Conservation (phyloP, 2,797 vertebrate genomes). For the Sylvia borin region DNA sequence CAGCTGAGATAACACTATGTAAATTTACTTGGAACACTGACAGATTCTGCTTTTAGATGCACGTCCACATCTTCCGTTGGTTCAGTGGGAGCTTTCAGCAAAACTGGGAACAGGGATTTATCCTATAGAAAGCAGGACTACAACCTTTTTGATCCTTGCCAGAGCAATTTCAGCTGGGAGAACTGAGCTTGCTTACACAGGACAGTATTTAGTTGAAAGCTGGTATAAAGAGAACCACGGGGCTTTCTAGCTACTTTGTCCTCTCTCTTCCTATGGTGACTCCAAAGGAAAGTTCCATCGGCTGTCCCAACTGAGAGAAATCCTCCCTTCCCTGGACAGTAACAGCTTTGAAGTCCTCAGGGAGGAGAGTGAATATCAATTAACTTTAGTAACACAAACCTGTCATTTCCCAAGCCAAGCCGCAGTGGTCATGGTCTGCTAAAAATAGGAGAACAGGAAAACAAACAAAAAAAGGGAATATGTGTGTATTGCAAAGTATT, state of each 20-base stretch:
- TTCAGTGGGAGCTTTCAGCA: not conserved
- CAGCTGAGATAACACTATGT: constrained; percentile 67
- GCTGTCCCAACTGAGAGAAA: not conserved
- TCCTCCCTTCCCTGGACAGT: not conserved
- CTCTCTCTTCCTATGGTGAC: not conserved
- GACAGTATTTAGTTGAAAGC: not conserved
- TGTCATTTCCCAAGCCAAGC: not conserved
- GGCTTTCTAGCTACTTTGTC: not conserved
- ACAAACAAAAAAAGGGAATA: not conserved
- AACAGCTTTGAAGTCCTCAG: not conserved
- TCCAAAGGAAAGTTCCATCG: not conserved
- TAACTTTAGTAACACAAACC: not conserved
- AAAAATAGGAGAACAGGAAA: not conserved
- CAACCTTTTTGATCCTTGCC: not conserved
- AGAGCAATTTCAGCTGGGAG: not conserved
- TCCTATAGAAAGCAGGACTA: not conserved
- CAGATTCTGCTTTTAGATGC: constrained; percentile 37
- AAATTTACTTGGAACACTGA: constrained; percentile 56
- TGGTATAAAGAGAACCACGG: not conserved
- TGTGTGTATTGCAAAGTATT: not conserved
- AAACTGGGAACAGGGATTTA: constrained; percentile 2
- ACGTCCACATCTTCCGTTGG: constrained; percentile 1
- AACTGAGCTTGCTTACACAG: not conserved
- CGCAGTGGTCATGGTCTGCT: not conserved
- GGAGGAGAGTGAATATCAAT: not conserved